Evolutionary conservation across 1,140 invertebrate species (phyloP).

Genomic region (Procambarus virginalis): DNA sequence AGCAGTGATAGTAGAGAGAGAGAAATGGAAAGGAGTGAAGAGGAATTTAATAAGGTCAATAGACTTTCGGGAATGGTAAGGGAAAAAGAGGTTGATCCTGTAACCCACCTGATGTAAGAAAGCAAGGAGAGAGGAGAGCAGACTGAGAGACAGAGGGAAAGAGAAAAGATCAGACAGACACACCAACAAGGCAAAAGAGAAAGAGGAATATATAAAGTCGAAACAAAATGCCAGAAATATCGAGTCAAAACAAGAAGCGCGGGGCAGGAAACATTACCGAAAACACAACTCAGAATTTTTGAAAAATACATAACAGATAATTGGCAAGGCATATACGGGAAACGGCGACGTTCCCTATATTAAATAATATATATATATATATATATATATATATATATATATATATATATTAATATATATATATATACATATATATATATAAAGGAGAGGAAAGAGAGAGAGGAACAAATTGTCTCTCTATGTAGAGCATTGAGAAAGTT

Average conservation of each 20-base stretch:
- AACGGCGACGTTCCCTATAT: too few species aligned
- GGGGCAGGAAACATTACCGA: too few species aligned
- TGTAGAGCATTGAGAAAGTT: too few species aligned
- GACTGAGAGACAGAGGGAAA: neutral
- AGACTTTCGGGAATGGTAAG: neutral
- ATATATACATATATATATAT: too few species aligned
- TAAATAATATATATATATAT: too few species aligned
- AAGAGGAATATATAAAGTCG: neutral
- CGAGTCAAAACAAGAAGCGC: neutral
- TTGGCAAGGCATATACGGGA: neutral
- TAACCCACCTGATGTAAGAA: neutral
- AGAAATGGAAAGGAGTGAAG: neutral
- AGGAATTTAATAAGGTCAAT: slow-evolving; percentile 2
- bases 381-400: too few species aligned
- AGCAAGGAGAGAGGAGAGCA: neutral
- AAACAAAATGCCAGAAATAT: neutral
- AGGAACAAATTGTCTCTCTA: too few species aligned
- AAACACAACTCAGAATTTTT: too few species aligned
- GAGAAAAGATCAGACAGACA: neutral
- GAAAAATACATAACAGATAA: too few species aligned
- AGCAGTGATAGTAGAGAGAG: neutral
- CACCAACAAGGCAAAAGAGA: too few species aligned
- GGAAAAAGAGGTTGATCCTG: neutral
- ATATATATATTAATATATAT: too few species aligned
- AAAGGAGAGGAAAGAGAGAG: too few species aligned